These are phyloP conservation scores for Cephalotes varians DNA, from an alignment of 2,888 invertebrate species.

Conservation along the genomic window DNA sequence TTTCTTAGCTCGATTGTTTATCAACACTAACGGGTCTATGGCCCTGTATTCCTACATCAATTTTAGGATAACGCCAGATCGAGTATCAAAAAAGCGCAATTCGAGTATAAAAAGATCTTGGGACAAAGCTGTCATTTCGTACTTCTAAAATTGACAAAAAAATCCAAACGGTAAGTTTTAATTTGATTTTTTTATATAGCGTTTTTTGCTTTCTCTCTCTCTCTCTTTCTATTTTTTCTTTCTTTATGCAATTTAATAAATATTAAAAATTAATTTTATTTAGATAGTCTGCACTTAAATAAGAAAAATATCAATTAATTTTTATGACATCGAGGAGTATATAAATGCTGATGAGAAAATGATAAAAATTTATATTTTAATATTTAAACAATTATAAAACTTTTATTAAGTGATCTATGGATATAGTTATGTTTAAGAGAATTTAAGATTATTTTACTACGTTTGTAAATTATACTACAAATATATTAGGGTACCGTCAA, in stretches of 20 bases:
- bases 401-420: too few relatives aligned
- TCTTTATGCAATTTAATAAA: too few relatives aligned
- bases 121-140: not conserved
- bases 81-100: not conserved
- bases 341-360: not conserved
- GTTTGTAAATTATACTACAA: not conserved
- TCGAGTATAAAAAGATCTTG: not conserved
- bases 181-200: not conserved
- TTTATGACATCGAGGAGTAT: not conserved
- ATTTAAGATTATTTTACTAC: conserved; percentile 5
- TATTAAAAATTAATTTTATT: not conserved
- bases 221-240: too few relatives aligned
- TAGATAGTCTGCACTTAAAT: not conserved
- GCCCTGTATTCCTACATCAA: too few relatives aligned
- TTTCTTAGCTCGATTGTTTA: too few relatives aligned
- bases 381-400: too few relatives aligned
- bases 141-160: not conserved
- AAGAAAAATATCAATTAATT: not conserved
- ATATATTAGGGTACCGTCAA: not conserved
- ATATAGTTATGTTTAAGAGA: not conserved
- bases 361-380: too few relatives aligned
- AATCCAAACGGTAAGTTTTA: not conserved
- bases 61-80: not conserved
- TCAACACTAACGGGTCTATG: too few relatives aligned
- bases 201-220: not conserved